Evolutionary conservation across 2,888 invertebrate species (phyloP), one percentile per base, ranked within the genome.

Genomic region (Resseliella maxima): DNA sequence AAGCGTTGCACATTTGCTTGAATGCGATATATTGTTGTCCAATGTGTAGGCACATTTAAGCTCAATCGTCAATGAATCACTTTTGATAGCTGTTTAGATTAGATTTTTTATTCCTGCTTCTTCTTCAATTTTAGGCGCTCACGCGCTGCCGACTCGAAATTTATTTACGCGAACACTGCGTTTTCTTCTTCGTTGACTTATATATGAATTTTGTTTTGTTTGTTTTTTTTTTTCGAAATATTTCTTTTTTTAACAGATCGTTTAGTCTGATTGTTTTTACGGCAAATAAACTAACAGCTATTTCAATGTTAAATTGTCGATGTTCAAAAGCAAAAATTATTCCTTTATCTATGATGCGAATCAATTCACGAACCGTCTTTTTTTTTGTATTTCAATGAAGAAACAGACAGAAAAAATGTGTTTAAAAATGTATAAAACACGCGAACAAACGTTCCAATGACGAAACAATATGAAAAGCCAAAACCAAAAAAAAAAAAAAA

Each of bases 291-390:
- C 24, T 24, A 59, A 27, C n/a, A 24, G 59, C 24, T 59, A 50
- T 59, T 59, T 24, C 59, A n/a, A 59, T 59, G 59, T 24, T 59
- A 12, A 59, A 59, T 59, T 59, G n/a, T 8, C 59, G 46, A 50
- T 15, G 2, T 50, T 50, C 18, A 50, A 2, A 24, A 59, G 1
- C 3, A n/a, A 24, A 59, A 59, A 59, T 59, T 59, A 59, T 59
- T 59, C 59, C 59, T 59, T 59, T 59, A 59, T 59, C 59, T 59
- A 45, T 27, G 59, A 59, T 27, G 59, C 27, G 59, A 59, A 59
- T 59, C 59, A 27, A 41, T 8, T 45, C 45, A 45, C 12, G 12
- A 10, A 10, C 12, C 12, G 45, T 45, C 12, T 5, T 5, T 12
- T 45, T 12, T 45, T 45, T 5, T 24, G 5, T 5, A 3, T 59